Base-by-base conservation (phyloP, 1,140 invertebrate species). In the Atta texana region DNA sequence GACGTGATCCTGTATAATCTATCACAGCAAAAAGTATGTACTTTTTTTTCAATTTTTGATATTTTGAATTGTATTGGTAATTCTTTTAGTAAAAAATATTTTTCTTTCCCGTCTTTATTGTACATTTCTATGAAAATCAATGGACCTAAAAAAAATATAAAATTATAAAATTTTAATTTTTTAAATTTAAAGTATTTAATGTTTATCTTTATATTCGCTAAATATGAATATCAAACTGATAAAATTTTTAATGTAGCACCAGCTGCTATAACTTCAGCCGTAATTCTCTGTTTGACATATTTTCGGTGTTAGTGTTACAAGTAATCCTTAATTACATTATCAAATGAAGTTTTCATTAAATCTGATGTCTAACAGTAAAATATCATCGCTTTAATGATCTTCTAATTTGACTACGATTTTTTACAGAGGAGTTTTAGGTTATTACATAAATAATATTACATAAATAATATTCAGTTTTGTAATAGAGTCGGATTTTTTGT, bases 21-120 rank as follows among this genome's bases (percentile, higher is more conserved):
- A 69, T 24, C 0, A 69, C 12, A 2, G 34, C n/a, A 21, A 5
- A 44, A 16, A 69, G 5, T 69, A 1, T 24, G 21, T 3, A 49
- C 16, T 18, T 69, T 44, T 44, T 44, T 44, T 21, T 34, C 28
- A 5, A 44, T 24, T 69, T n/a, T 18, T 1, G 1, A 14, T 44
- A 44, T 69, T 49, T 69, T 1, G 5, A 69, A 69, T 24, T 69
- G 10, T 44, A 4, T 21, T 10, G n/a, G 34, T 24, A 69, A 69
- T 21, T 69, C n/a, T 44, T 69, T 69, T 44, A 69, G 14, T 5
- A 44, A 44, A 49, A 69, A 69, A 24, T 49, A 21, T 69, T 69
- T 21, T 24, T 49, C 5, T 44, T 69, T 6, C 0, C 1, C 8
- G 0, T 66, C 64, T 12, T 68, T 39, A 12, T 21, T 68, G 1